Base-by-base conservation (phyloP, 2,797 vertebrate genomes). In the Muraenolepis orangiensis region DNA sequence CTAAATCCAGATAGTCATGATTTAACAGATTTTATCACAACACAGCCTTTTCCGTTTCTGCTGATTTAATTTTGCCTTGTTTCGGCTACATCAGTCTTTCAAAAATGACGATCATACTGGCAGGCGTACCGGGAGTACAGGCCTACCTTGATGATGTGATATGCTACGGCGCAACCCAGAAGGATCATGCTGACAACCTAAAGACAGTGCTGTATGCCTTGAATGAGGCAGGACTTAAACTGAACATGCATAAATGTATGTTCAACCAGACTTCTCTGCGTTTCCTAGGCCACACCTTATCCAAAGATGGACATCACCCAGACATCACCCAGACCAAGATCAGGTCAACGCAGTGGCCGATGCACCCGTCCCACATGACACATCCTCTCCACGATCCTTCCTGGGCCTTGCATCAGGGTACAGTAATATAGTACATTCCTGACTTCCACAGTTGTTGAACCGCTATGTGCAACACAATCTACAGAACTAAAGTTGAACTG, bases 371-470 rank as follows among this genome's bases (percentile, higher is more conserved):
- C 74, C 74, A 75, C 70, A 72, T 61, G 70, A 75, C 32, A 30
- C 28, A 36, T 67, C 46, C 38, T 69, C 38, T 7, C 64, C 68
- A 30, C 36, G 70, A 36, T 78, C 73, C 13, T 75, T 75, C 40
- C 26, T 78, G n/a, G 73, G 73, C 26, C 66, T 68, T 8, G 29
- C 29, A 31, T 68, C 77, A 18, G 76, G 74, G 78, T 76, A 76
- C 67, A 74, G 70, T 67, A 80, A n/a, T n/a, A n/a, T n/a, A 80
- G 23, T 80, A 76, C 18, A 71, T 76, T 20, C 74, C 74, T 4
- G 38, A 76, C 26, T 80, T 70, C 74, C 29, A 76, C 74, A 6
- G 51, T 80, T 32, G 46, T 76, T 57, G 72, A 73, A 32, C 42
- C 67, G 8, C 34, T 76, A n/a, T 40, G 51, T 40, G 67, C 38